phyloP scores from a whole-genome alignment of 2,113 vertebrate species.

The Elaphurus davidianus region DNA sequence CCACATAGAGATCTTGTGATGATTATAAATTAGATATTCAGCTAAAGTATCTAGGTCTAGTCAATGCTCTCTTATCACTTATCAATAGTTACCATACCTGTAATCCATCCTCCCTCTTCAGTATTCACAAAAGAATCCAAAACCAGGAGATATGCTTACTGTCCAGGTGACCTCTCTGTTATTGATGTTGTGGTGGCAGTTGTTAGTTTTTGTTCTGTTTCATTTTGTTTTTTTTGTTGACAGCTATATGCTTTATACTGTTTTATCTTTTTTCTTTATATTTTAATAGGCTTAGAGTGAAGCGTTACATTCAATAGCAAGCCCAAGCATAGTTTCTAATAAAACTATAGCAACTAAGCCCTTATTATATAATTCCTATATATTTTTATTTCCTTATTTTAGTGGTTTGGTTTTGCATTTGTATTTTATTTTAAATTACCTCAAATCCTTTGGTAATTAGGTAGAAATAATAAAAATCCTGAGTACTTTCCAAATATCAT shows the following conservation, averaged over 20 bases:
- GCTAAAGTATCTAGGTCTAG: neutral
- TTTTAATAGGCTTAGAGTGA: neutral
- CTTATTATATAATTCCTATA: neutral
- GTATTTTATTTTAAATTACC: conserved; percentile 7
- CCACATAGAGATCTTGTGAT: neutral
- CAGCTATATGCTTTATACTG: neutral
- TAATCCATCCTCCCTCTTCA: neutral
- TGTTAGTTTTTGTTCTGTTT: neutral
- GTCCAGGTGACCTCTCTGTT: neutral
- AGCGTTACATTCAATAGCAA: neutral
- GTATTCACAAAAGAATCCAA: neutral
- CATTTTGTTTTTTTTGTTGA: neutral
- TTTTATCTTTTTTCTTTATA: neutral
- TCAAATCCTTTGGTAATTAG: neutral
- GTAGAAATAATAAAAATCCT: neutral
- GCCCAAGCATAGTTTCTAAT: neutral
- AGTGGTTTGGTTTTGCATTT: neutral
- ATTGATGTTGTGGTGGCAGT: neutral
- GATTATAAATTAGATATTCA: neutral
- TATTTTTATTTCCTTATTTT: neutral
- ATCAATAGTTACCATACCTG: neutral
- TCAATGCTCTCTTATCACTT: neutral
- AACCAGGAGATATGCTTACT: neutral
- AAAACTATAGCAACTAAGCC: neutral
- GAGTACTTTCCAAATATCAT: neutral